Conservation (phyloP, 2,113 vertebrate genomes). For the Phocoena sinus region DNA sequence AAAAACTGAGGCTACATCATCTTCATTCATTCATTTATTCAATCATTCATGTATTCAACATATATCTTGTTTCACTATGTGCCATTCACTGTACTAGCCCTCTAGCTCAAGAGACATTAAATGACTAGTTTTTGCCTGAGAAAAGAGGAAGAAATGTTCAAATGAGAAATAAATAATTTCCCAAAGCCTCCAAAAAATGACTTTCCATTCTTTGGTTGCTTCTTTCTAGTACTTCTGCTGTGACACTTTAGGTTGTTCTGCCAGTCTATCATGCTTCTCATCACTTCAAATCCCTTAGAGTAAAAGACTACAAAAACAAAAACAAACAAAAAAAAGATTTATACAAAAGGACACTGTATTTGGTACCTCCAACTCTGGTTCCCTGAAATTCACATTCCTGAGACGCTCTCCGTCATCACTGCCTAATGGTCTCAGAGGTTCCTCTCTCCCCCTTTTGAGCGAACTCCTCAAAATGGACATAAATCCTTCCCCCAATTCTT, state of each 20-base stretch:
- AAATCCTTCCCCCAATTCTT: background rate
- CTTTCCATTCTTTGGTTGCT: background rate
- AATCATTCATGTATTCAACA: background rate
- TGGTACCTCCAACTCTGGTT: background rate
- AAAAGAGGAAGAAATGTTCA: background rate
- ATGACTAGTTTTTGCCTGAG: background rate
- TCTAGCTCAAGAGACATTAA: background rate
- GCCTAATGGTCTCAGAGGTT: background rate
- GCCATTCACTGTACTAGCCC: background rate
- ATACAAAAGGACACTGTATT: background rate
- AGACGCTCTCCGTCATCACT: background rate
- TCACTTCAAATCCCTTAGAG: background rate
- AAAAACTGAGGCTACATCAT: background rate
- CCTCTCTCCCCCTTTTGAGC: background rate
- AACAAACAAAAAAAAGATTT: background rate
- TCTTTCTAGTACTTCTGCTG: background rate
- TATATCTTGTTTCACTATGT: background rate
- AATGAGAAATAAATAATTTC: background rate
- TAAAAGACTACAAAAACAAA: background rate
- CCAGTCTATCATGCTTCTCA: background rate
- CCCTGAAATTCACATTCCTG: background rate
- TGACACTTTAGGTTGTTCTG: background rate
- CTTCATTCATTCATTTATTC: background rate
- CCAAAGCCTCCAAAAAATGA: background rate
- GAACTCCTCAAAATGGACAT: background rate